These are phyloP conservation scores for Eulithis testata DNA, from an alignment of 2,888 invertebrate genomes.

Conservation along the genomic window DNA sequence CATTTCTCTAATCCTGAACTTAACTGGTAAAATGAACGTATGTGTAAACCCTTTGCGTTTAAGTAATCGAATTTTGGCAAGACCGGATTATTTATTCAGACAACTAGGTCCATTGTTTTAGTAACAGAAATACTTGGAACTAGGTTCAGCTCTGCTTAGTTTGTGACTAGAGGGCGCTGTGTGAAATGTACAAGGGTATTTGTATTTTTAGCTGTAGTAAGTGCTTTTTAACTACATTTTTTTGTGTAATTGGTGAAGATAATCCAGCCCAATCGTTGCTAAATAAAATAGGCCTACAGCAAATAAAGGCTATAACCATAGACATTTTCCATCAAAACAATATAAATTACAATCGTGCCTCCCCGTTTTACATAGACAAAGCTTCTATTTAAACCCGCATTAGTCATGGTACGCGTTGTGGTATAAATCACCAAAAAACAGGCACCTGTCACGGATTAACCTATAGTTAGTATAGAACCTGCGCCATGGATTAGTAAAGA, in stretches of 20 bases:
- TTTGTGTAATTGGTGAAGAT: background rate
- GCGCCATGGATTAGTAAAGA: conserved; percentile 17
- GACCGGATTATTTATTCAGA: too few species aligned
- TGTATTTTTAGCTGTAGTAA: too few species aligned
- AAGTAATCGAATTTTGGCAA: conserved; percentile 1
- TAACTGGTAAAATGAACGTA: conserved; percentile 14
- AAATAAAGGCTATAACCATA: conserved; percentile 25
- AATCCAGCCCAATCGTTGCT: background rate
- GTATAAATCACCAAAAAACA: conserved; percentile 81
- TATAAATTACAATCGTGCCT: conserved; percentile 50
- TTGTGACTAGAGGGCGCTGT: too few species aligned
- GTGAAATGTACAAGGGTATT: too few species aligned
- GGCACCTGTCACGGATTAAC: conserved; percentile 52
- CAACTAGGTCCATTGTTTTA: too few species aligned
- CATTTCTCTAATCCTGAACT: conserved; percentile 39
- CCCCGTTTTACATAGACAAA: conserved; percentile 55
- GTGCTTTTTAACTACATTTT: too few species aligned
- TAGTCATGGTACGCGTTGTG: conserved; percentile 72
- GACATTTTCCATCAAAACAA: conserved; percentile 26
- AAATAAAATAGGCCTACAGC: conserved; percentile 1
- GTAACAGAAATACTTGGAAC: too few species aligned
- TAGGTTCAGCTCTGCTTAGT: too few species aligned
- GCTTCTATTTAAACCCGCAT: conserved; percentile 60
- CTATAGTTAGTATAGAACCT: conserved; percentile 24
- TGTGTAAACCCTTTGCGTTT: conserved; percentile 22